Evolutionary conservation across 2,113 vertebrate genomes (phyloP).

Genomic region (Dasyornis broadbenti): DNA sequence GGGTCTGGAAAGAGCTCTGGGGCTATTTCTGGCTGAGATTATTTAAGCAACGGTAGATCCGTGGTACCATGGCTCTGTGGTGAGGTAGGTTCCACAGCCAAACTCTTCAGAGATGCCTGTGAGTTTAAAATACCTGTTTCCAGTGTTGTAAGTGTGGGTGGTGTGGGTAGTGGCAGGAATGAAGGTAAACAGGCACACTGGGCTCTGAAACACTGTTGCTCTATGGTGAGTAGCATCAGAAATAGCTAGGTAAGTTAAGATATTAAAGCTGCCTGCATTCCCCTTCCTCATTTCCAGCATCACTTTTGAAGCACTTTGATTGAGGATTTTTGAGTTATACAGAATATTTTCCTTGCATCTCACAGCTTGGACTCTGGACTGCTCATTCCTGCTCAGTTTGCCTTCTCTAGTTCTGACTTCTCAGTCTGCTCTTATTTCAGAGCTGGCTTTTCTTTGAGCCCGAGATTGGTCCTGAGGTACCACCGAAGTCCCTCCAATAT

Average conservation of each 20-base stretch:
- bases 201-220: neutral
- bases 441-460: neutral
- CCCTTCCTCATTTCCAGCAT: neutral
- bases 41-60: neutral
- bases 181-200: neutral
- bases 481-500: neutral
- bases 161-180: neutral
- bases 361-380: neutral
- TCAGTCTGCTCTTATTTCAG: neutral
- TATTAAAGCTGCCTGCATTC: neutral
- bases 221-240: neutral
- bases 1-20: neutral
- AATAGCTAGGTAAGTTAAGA: neutral
- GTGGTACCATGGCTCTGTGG: neutral
- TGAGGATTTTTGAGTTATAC: neutral
- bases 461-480: neutral
- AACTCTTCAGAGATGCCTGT: neutral
- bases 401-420: neutral
- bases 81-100: neutral
- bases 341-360: neutral
- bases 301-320: neutral
- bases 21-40: neutral
- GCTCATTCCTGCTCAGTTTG: neutral
- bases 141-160: neutral
- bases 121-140: neutral